Evolutionary conservation across 1,140 invertebrate genomes (phyloP), one percentile per base, ranked within the genome.

Genomic region (Bombus ignitus): DNA sequence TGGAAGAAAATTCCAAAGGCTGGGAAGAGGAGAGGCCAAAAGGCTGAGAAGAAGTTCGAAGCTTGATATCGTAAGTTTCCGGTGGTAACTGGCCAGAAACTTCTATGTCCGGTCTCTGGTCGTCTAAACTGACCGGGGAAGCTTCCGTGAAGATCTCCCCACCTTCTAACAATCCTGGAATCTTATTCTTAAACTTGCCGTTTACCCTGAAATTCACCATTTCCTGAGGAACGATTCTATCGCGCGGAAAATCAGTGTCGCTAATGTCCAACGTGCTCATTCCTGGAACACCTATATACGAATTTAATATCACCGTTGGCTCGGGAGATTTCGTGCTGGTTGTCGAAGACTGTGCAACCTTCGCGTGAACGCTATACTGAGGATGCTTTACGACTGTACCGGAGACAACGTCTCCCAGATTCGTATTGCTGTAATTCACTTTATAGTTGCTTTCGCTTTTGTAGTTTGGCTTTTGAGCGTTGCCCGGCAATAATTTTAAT

Each of bases 111-210:
- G 92, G 89, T 15, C 85, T 90, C 0, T 73, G 72, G 1, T 66
- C 66, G 5, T 86, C 47, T 4, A 76, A 25, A 35, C 3, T 68
- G 8, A 18, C 1, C 22, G 81, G n/a, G 0, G 75, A 22, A 0
- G 78, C 10, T 28, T 70, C 75, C 1, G 76, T 66, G 47, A 84
- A 85, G 1, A 79, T 73, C 65, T 84, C 44, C 0, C 87, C 87
- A 2, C 91, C 89, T 12, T 92, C 92, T 18, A 87, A 47, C 8
- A 85, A 42, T 1, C 84, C 88, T 1, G 93, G 90, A 13, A 93
- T 87, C 35, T 94, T 93, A 59, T 94, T 93, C 62, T 94, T 95
- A 37, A 93, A 94, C 44, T 94, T 94, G 2, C 92, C 92, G 66
- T 95, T 95, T 9, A 92, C 92, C 3, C 93, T 86, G n/a, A 92